Evolutionary conservation across 2,888 invertebrate species (phyloP).

Genomic region (Himalopsyche tibetana): DNA sequence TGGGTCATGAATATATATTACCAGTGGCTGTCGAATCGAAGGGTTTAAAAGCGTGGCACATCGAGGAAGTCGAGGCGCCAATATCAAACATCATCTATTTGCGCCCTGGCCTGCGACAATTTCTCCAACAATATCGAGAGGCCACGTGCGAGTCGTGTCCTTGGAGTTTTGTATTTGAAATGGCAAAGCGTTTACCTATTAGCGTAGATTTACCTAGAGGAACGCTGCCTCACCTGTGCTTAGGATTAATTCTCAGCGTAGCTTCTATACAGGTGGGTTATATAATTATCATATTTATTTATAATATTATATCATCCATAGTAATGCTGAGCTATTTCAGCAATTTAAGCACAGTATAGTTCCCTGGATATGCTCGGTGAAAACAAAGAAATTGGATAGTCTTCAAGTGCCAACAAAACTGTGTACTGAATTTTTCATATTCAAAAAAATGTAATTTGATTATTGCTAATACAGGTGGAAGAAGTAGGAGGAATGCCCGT

Average conservation of each 20-base stretch:
- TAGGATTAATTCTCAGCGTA: constrained; percentile 59
- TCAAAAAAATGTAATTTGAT: not conserved
- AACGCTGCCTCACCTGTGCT: constrained; percentile 38
- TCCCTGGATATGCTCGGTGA: too few species aligned
- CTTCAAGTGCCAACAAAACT: too few species aligned
- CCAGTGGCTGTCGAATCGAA: constrained; percentile 11
- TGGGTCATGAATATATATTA: constrained; percentile 49
- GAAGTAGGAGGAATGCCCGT: constrained; percentile 48
- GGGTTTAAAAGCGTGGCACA: constrained; percentile 20
- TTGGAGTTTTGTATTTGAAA: not conserved
- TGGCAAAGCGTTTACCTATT: not conserved
- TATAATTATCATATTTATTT: too few species aligned
- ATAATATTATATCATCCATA: too few species aligned
- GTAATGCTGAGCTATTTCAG: too few species aligned
- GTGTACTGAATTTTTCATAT: too few species aligned
- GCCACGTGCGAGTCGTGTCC: not conserved
- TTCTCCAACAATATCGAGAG: not conserved
- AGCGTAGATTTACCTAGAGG: not conserved
- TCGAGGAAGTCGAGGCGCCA: constrained; percentile 36
- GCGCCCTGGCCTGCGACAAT: not conserved
- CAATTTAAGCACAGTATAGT: too few species aligned
- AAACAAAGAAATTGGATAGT: too few species aligned
- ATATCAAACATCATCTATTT: not conserved
- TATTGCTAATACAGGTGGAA: constrained; percentile 39
- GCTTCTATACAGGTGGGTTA: constrained; percentile 54